phyloP scores from a whole-genome alignment of 2,888 invertebrate genomes.

The Lasioglossum villosulum region DNA sequence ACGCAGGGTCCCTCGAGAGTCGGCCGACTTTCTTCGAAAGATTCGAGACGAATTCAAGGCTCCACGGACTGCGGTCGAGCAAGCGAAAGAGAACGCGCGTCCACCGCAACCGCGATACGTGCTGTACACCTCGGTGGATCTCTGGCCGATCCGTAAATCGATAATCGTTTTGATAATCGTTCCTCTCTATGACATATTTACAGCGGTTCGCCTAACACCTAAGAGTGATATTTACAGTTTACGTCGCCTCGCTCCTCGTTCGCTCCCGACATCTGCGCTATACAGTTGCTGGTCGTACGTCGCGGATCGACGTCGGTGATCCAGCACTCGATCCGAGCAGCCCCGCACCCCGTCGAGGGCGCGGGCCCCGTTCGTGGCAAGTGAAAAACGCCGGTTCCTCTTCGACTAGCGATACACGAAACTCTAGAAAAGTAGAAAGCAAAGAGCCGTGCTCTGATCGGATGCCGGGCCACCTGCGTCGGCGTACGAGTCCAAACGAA shows the following conservation, averaged over 20 bases:
- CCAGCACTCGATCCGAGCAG: constrained; percentile 33
- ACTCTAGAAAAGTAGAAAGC: constrained; percentile 37
- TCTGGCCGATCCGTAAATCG: constrained; percentile 50
- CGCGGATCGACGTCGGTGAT: constrained; percentile 47
- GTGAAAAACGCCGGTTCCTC: background rate
- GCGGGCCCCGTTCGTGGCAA: background rate
- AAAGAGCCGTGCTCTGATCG: constrained; percentile 1
- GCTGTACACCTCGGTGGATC: constrained; percentile 29
- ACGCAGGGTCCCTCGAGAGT: background rate
- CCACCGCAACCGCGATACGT: constrained; percentile 39
- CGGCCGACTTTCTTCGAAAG: background rate
- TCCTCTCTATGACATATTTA: constrained; percentile 68
- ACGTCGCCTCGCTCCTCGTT: constrained; percentile 23
- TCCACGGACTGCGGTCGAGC: constrained; percentile 37
- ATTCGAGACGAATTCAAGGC: constrained; percentile 21
- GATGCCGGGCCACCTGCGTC: constrained; percentile 54
- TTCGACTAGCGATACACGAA: constrained; percentile 35
- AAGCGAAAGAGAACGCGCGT: constrained; percentile 43
- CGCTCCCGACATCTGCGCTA: constrained; percentile 62
- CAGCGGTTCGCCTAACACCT: constrained; percentile 73
- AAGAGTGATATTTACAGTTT: constrained; percentile 75
- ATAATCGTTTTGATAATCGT: constrained; percentile 32
- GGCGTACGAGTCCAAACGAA: constrained; percentile 37
- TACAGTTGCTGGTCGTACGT: constrained; percentile 62
- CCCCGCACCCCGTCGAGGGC: background rate